Conservation (phyloP, 2,888 invertebrate genomes). For the Alentia gelatinosa region DNA sequence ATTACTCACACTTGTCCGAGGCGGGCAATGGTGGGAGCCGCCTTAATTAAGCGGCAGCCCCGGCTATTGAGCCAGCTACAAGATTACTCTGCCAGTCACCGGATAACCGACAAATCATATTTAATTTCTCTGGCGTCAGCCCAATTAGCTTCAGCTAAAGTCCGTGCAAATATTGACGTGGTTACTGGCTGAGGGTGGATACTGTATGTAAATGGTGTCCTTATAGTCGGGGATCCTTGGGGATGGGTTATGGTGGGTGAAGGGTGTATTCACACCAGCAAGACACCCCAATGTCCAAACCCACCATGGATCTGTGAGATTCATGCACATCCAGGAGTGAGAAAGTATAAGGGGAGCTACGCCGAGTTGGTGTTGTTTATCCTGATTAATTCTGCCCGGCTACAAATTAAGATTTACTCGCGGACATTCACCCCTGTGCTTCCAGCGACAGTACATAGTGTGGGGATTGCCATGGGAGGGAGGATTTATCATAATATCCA, state of each 20-base stretch:
- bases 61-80: slow-evolving; percentile 34
- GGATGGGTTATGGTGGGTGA: background rate
- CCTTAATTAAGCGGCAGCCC: slow-evolving; percentile 40
- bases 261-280: too few relatives aligned
- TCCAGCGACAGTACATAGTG: background rate
- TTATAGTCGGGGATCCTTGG: background rate
- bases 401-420: slow-evolving; percentile 5
- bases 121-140: slow-evolving; percentile 44
- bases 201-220: slow-evolving; percentile 32
- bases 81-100: slow-evolving; percentile 41
- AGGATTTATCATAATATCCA: background rate
- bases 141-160: slow-evolving; percentile 41
- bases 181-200: background rate
- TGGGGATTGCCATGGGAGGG: background rate
- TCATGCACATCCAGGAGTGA: background rate
- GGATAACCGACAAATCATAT: slow-evolving; percentile 51
- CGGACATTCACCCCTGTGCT: background rate
- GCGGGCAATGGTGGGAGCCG: background rate
- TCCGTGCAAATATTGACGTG: slow-evolving; percentile 29
- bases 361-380: background rate
- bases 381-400: background rate
- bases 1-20: slow-evolving; percentile 49
- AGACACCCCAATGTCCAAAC: too few relatives aligned
- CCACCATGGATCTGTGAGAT: background rate
- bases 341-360: background rate